Base-by-base conservation (phyloP, 2,888 invertebrate genomes). In the Brachyptera putata region DNA sequence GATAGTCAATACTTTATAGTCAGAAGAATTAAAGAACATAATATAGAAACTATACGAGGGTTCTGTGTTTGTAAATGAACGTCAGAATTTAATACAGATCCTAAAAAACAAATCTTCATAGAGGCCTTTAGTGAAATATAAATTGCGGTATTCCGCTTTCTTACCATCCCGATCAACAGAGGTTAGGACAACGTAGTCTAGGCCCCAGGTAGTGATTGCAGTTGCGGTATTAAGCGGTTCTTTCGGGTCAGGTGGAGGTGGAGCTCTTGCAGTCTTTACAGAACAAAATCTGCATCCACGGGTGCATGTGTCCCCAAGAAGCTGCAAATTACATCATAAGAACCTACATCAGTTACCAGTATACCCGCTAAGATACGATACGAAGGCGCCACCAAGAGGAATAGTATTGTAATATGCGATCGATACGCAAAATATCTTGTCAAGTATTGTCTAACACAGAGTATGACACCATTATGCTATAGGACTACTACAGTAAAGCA, bases 291-390 rank as follows among this genome's bases (percentile, higher is more conserved):
- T 84, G 74, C 99, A 99, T 22, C 96, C 98, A 64, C 99, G 81
- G 0, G 99, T 99, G 72, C 99, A 99, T 0, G 96, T 96, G 75
- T 99, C 98, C n/a, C 99, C 99, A 84, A 99, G 86, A 43, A 98
- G 78, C 94, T 94, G 72, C 2, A 70, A n/a, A n/a, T n/a, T 71
- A 61, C 16, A 60, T 16, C 30, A 30, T 30, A n/a, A n/a, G n/a
- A n/a, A n/a, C n/a, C n/a, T n/a, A n/a, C n/a, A n/a, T n/a, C n/a
- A n/a, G n/a, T n/a, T n/a, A n/a, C n/a, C n/a, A n/a, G n/a, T n/a
- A n/a, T n/a, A n/a, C n/a, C n/a, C n/a, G n/a, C n/a, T n/a, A n/a
- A n/a, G n/a, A n/a, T n/a, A n/a, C n/a, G 37, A 37, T 3, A 14
- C 37, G 13, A 14, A 30, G 34, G 5, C 34, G 30, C 34, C 5